These are phyloP conservation scores for Gymnarchus niloticus DNA, from an alignment of 2,113 vertebrate genomes.

Conservation along the genomic window DNA sequence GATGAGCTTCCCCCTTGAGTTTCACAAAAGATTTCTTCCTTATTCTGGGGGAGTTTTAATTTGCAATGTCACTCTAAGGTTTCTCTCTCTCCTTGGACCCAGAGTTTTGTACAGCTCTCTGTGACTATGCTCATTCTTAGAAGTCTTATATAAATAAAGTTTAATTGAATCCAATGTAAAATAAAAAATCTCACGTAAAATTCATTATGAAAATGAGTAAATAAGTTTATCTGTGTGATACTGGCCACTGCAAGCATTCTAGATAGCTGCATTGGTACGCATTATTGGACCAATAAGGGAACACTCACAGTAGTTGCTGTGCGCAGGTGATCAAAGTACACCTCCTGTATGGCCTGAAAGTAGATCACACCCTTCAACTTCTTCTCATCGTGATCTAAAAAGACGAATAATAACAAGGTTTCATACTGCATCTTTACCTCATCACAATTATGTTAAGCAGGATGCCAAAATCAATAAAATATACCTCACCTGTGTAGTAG, in stretches of 20 bases:
- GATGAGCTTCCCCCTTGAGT: too few relatives aligned
- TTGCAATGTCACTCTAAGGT: too few relatives aligned
- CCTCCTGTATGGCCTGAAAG: slow-evolving; percentile 94
- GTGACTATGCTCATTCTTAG: too few relatives aligned
- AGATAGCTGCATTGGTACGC: neutral
- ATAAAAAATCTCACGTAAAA: too few relatives aligned
- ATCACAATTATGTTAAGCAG: neutral
- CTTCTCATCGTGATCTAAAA: slow-evolving; percentile 84
- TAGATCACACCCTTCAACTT: slow-evolving; percentile 96
- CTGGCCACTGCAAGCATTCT: neutral
- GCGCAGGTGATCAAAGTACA: slow-evolving; percentile 92
- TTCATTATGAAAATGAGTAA: too few relatives aligned
- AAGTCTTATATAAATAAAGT: too few relatives aligned
- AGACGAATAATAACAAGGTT: neutral
- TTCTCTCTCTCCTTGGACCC: too few relatives aligned
- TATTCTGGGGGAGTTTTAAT: too few relatives aligned
- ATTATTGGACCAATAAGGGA: neutral
- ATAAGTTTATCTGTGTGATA: neutral
- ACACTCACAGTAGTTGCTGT: slow-evolving; percentile 78
- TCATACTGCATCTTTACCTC: neutral
- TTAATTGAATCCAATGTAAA: too few relatives aligned
- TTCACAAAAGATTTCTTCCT: too few relatives aligned
- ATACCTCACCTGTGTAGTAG: slow-evolving; percentile 72
- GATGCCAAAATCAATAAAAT: slow-evolving; percentile 21
- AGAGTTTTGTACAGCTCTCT: too few relatives aligned